Evolutionary conservation across 2,797 vertebrate species (phyloP).

Genomic region (Fistularia tabacaria): DNA sequence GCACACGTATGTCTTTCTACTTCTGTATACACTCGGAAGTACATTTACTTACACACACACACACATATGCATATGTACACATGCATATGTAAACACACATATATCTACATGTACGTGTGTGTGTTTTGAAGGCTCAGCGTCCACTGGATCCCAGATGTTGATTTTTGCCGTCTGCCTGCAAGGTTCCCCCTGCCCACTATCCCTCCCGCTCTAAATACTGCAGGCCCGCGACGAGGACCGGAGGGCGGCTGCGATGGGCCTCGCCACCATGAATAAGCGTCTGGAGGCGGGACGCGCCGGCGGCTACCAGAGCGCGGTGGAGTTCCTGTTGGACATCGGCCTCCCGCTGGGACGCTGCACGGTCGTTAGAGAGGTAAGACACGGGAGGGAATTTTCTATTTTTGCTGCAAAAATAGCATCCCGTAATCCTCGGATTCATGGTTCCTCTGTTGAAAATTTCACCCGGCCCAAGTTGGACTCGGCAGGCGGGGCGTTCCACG

Average conservation of each 20-base stretch:
- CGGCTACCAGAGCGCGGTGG: conserved; percentile 76
- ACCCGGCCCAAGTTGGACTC: conserved; percentile 70
- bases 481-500: conserved; percentile 78
- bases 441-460: conserved; percentile 8
- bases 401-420: no score
- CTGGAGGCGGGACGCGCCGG: not conserved
- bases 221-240: not conserved
- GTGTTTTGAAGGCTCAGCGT: no score
- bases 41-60: no score
- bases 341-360: conserved; percentile 81
- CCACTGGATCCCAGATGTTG: no score
- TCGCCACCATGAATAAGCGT: not conserved
- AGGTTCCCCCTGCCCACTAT: not conserved
- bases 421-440: no score
- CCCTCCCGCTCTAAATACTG: conserved; percentile 5
- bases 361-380: conserved; percentile 77
- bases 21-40: no score
- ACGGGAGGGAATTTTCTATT: no score
- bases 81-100: no score
- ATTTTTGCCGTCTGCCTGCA: not conserved
- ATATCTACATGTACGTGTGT: no score
- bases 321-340: conserved; percentile 81
- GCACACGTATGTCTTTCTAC: no score
- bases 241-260: not conserved
- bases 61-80: no score